Evolutionary conservation across 2,888 invertebrate genomes (phyloP).

Genomic region (Venustoraphidia nigricollis): DNA sequence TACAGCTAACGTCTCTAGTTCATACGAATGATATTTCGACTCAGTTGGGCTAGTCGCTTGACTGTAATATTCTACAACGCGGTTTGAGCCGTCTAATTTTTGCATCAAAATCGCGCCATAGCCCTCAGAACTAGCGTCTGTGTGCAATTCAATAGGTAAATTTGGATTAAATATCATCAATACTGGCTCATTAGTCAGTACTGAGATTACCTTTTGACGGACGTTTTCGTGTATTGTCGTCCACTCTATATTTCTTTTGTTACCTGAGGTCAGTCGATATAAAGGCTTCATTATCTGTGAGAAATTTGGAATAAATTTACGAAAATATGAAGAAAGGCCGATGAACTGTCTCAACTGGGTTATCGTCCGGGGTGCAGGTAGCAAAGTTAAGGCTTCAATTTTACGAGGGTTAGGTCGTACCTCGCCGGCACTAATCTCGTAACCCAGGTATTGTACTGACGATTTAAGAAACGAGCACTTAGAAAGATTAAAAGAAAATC

Average conservation of each 20-base stretch:
- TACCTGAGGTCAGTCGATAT: conserved; percentile 6
- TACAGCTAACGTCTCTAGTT: conserved; percentile 2
- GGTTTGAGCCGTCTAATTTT: conserved; percentile 2
- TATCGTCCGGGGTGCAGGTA: not conserved
- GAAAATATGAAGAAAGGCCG: conserved; percentile 14
- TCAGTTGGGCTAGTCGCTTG: conserved; percentile 3
- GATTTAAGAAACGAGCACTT: conserved; percentile 17
- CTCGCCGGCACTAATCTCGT: conserved; percentile 17
- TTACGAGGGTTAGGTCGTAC: conserved; percentile 15
- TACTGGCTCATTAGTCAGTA: conserved; percentile 5
- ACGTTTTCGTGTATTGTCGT: conserved; percentile 6
- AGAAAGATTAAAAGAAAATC: conserved; percentile 10
- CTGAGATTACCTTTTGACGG: conserved; percentile 3
- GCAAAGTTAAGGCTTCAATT: conserved; percentile 6
- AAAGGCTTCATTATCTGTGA: conserved; percentile 9
- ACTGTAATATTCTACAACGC: conserved; percentile 1
- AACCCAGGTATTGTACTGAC: conserved; percentile 17
- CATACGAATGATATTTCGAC: conserved; percentile 6
- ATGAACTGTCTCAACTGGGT: conserved; percentile 4
- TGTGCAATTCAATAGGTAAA: conserved; percentile 8
- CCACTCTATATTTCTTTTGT: conserved; percentile 9
- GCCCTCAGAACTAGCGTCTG: conserved; percentile 8
- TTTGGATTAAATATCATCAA: conserved; percentile 6
- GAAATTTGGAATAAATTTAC: conserved; percentile 10
- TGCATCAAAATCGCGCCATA: conserved; percentile 9